Evolutionary conservation across 2,888 invertebrate genomes (phyloP).

Genomic region (Diarsia dahlii): DNA sequence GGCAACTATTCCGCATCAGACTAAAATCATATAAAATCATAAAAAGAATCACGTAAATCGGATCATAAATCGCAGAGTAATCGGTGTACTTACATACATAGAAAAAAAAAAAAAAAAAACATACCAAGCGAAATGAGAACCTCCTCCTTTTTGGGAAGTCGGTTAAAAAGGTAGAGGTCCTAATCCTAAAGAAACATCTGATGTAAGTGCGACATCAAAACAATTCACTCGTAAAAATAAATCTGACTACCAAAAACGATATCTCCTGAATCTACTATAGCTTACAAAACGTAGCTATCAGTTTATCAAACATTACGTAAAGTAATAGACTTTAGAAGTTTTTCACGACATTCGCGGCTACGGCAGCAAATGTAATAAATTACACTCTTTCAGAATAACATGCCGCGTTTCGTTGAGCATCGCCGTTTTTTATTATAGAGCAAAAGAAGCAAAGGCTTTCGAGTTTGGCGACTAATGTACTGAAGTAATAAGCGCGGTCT

Average conservation of each 20-base stretch:
- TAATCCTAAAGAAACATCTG: neutral
- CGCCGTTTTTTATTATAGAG: slow-evolving; percentile 72
- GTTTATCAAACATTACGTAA: slow-evolving; percentile 61
- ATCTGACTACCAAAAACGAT: slow-evolving; percentile 12
- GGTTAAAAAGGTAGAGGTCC: no score
- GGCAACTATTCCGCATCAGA: no score
- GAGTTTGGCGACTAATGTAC: slow-evolving; percentile 74
- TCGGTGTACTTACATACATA: no score
- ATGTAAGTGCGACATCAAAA: neutral
- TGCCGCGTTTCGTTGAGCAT: slow-evolving; percentile 69
- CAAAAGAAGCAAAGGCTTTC: slow-evolving; percentile 69
- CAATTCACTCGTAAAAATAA: slow-evolving; percentile 6
- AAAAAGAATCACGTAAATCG: no score
- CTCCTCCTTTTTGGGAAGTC: no score
- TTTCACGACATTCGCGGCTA: slow-evolving; percentile 71
- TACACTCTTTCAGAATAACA: slow-evolving; percentile 78
- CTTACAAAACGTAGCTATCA: slow-evolving; percentile 27
- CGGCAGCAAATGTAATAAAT: slow-evolving; percentile 78
- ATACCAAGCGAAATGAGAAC: no score
- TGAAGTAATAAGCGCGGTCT: slow-evolving; percentile 69
- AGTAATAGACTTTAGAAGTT: slow-evolving; percentile 62
- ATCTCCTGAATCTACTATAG: neutral
- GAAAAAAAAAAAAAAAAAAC: no score
- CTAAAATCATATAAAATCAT: no score
- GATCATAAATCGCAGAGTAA: no score